A percentile compares a stretch with the other conserved stretches of the same genome.
Conservation (phyloP, 2,113 vertebrate species). For the Percina caprodes region DNA sequence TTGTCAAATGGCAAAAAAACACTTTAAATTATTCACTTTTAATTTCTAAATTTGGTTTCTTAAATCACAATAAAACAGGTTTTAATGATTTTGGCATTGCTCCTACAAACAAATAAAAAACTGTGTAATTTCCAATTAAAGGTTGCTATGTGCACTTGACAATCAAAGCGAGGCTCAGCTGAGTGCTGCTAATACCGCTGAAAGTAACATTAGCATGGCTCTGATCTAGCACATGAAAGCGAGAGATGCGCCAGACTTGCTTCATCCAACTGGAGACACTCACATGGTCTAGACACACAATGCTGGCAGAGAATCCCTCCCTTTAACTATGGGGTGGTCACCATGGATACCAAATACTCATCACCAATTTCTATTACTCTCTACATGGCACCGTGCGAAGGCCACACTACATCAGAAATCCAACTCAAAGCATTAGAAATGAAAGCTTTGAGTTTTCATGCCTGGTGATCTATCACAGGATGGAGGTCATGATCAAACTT, state of each 20-base stretch:
- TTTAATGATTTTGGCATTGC: slow-evolving; percentile 47
- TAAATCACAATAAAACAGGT: slow-evolving; percentile 33
- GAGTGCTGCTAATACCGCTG: slow-evolving; percentile 55
- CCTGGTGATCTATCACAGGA: slow-evolving; percentile 36
- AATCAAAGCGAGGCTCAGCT: slow-evolving; percentile 45
- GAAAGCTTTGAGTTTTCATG: slow-evolving; percentile 44
- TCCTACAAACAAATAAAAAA: slow-evolving; percentile 44
- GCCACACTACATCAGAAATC: slow-evolving; percentile 68
- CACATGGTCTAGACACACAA: slow-evolving; percentile 67
- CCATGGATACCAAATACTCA: slow-evolving; percentile 75
- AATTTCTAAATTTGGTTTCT: slow-evolving; percentile 8
- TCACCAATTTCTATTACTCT: slow-evolving; percentile 63
- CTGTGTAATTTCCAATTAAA: slow-evolving; percentile 34
- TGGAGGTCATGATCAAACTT: slow-evolving; percentile 37
- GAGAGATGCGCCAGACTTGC: slow-evolving; percentile 54
- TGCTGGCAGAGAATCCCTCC: slow-evolving; percentile 55
- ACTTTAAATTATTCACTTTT: background rate
- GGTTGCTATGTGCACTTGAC: slow-evolving; percentile 58
- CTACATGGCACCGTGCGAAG: slow-evolving; percentile 61
- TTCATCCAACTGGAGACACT: slow-evolving; percentile 65
- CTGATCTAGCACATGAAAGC: slow-evolving; percentile 76
- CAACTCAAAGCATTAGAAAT: slow-evolving; percentile 58
- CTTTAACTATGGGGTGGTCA: slow-evolving; percentile 64
- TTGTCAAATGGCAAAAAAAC: background rate
- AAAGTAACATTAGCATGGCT: slow-evolving; percentile 76